Percentiles rank a stretch among this genome's conserved stretches.
phyloP scores from a whole-genome alignment of 2,113 vertebrate genomes.

The Platysternon megacephalum region DNA sequence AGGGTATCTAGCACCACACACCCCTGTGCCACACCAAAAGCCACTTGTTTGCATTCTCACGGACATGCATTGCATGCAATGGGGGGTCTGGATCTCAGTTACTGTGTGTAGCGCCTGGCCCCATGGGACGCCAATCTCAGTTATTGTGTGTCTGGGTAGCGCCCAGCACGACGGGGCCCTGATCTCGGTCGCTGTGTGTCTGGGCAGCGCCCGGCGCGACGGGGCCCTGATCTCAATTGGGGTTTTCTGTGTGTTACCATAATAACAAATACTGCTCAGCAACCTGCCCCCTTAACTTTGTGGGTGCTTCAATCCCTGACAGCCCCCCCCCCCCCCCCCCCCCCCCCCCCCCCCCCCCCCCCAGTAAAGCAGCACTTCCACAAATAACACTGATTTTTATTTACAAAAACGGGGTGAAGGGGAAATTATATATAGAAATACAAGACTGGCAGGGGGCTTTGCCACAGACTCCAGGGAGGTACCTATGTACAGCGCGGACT shows the following conservation, averaged over 20 bases:
- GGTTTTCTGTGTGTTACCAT: background rate
- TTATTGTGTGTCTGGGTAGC: too few species aligned
- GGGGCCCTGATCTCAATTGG: background rate
- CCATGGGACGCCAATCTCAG: too few species aligned
- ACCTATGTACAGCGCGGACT: background rate
- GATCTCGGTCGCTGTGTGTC: background rate
- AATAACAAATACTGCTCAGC: background rate
- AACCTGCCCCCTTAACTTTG: too few species aligned
- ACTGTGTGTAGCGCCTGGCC: too few species aligned
- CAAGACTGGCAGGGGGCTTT: background rate
- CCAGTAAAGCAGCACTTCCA: background rate
- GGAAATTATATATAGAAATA: background rate
- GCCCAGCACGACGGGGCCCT: fast-evolving
- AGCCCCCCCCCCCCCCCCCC: too few species aligned
- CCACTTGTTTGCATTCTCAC: background rate
- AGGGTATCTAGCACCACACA: background rate
- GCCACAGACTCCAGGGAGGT: background rate
- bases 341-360: too few species aligned
- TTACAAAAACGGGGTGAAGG: background rate
- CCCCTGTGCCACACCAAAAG: background rate
- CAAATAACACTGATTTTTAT: background rate
- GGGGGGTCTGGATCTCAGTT: too few species aligned
- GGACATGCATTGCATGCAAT: background rate
- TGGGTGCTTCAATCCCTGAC: background rate
- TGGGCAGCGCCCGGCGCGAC: background rate